Conservation (phyloP, 2,113 vertebrate genomes). For the Isurus oxyrinchus region DNA sequence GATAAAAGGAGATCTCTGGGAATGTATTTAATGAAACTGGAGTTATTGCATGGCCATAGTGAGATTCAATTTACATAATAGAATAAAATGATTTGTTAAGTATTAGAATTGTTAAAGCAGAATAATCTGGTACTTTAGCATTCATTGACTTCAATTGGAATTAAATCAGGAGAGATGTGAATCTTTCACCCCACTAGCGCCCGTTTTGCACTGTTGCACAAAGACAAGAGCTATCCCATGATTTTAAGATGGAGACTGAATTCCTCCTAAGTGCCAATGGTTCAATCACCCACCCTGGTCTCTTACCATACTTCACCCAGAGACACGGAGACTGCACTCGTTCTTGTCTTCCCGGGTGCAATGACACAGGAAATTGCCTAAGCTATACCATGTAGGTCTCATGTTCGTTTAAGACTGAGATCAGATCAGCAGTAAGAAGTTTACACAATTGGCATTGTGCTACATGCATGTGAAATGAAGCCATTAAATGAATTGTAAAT, state of each 20-base stretch:
- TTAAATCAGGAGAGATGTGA: neutral
- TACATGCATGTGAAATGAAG: neutral
- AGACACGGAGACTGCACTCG: neutral
- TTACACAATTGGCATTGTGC: neutral
- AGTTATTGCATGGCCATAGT: neutral
- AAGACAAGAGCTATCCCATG: neutral
- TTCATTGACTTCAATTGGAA: neutral
- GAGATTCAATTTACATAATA: slow-evolving; percentile 3
- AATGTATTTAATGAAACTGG: neutral
- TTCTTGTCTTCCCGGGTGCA: neutral
- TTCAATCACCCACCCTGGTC: neutral
- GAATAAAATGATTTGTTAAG: neutral
- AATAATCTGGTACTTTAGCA: neutral
- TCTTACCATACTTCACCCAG: neutral
- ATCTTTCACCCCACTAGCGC: neutral
- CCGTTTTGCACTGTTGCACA: neutral
- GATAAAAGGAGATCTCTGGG: neutral
- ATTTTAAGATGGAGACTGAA: neutral
- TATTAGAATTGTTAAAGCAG: neutral
- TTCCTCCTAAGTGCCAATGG: neutral
- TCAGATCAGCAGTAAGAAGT: neutral
- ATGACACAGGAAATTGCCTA: neutral
- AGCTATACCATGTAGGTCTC: neutral
- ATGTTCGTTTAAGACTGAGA: too few relatives aligned
- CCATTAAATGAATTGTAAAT: neutral